Percentiles rank a stretch among this genome's conserved stretches.
These are phyloP conservation scores for Ptychoptera albimana DNA, from an alignment of 2,888 invertebrate species.

Conservation along the genomic window DNA sequence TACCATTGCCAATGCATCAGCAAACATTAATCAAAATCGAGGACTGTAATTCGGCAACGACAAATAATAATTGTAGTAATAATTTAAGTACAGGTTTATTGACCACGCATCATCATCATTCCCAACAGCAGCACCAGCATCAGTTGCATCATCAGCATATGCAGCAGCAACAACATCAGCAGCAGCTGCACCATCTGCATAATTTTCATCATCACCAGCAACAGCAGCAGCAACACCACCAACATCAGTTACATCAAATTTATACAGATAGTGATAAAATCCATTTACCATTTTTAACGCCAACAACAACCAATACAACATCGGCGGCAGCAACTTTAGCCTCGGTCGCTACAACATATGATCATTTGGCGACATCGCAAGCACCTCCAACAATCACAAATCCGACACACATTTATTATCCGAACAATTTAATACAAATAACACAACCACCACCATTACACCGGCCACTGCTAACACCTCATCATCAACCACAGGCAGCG, in stretches of 20 bases:
- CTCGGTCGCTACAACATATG: conserved; percentile 17
- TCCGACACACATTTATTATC: conserved; percentile 11
- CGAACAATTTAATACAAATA: conserved; percentile 12
- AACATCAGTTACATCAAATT: conserved; percentile 12
- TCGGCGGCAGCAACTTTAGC: conserved; percentile 16
- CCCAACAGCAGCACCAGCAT: conserved; percentile 12
- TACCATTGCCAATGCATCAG: conserved; percentile 28
- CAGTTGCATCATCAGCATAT: conserved; percentile 14
- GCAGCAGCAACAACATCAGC: conserved; percentile 19
- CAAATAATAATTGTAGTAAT: neutral
- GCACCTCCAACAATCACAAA: conserved; percentile 13
- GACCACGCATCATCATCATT: conserved; percentile 23
- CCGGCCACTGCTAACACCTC: neutral
- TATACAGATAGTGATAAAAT: neutral
- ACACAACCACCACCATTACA: conserved; percentile 7
- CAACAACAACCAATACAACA: conserved; percentile 16
- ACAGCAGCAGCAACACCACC: conserved; percentile 13
- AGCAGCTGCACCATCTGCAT: conserved; percentile 13
- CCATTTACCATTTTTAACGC: conserved; percentile 15
- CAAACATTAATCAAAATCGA: conserved; percentile 54
- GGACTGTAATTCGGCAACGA: conserved; percentile 36
- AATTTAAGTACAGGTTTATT: conserved; percentile 14
- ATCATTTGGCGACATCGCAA: conserved; percentile 16
- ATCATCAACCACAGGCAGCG: neutral
- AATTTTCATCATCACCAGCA: conserved; percentile 17